Conservation (phyloP, 2,113 vertebrate species). For the Ginglymostoma cirratum region DNA sequence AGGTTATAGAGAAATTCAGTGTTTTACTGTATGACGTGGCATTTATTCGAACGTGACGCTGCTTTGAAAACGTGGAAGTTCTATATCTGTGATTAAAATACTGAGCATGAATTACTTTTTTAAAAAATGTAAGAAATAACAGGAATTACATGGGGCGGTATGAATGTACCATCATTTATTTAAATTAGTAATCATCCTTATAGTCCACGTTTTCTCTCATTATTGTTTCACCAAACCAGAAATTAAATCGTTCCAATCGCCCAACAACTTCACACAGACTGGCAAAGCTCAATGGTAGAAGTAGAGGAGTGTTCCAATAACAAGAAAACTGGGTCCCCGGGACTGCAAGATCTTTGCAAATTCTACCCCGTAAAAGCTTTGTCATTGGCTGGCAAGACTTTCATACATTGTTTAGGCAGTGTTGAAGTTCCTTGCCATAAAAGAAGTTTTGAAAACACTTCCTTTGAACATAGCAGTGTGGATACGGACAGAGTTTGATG, state of each 20-base stretch:
- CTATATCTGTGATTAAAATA: not conserved
- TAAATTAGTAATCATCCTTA: not conserved
- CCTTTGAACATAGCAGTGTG: not conserved
- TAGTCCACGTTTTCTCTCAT: not conserved
- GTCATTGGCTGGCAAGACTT: not conserved
- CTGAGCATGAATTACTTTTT: not conserved
- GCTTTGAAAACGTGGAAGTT: not conserved
- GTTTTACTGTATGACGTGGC: not conserved
- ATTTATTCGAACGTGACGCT: not conserved
- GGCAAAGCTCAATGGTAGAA: not conserved
- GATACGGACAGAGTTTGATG: not conserved
- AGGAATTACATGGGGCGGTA: not conserved
- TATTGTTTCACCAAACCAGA: not conserved
- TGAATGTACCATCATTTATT: not conserved
- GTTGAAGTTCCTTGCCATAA: not conserved
- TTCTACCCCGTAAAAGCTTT: not conserved
- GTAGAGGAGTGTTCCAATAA: not conserved
- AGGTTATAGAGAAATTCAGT: not conserved
- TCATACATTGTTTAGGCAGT: not conserved
- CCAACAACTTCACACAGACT: not conserved
- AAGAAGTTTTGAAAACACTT: not conserved
- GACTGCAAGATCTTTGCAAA: not conserved
- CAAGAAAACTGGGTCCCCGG: not conserved
- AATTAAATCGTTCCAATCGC: not conserved
- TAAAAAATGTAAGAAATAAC: too few species aligned